Evolutionary conservation across 2,888 invertebrate genomes (phyloP), one percentile per base, ranked within the genome.

Genomic region (Acronicta alni): DNA sequence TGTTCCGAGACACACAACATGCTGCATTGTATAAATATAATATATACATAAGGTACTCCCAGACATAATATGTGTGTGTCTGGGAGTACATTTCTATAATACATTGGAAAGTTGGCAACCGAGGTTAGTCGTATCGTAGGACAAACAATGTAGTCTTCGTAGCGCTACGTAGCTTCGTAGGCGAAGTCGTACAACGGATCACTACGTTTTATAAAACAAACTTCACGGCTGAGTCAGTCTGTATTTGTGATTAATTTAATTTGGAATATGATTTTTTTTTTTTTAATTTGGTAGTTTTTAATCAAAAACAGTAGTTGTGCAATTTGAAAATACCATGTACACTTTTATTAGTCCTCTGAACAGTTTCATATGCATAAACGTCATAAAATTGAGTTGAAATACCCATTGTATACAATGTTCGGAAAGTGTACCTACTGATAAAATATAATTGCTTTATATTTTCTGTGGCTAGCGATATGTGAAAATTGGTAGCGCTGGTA

Each of bases 401-500:
- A 7, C 1, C 35, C 35, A n/a, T 14, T 6, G 35, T n/a, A 35
- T 2, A 35, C 35, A 35, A 35, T 8, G 6, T 42, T 46, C 44
- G 42, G 57, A 44, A 63, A 57, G 44, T 37, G 42, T 42, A 55
- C n/a, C n/a, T n/a, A n/a, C 43, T 47, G 54, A 60, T 64, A 56
- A 63, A 68, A 67, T 67, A 69, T 74, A 69, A 67, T 64, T 67
- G 72, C 67, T 69, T 69, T 65, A 64, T 68, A 69, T 58, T 68
- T 72, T 67, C 52, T 57, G 67, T 46, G 64, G 57, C 68, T 58
- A 67, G 61, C 57, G 67, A 70, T 68, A 72, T 66, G 73, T 72
- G 79, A 78, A 76, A 73, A 62, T 68, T 69, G 81, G 74, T 75
- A 77, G 75, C 57, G 67, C 63, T 67, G 54, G 83, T 80, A 90